phyloP scores from a whole-genome alignment of 2,888 invertebrate genomes.

The Chrysodeixis includens region DNA sequence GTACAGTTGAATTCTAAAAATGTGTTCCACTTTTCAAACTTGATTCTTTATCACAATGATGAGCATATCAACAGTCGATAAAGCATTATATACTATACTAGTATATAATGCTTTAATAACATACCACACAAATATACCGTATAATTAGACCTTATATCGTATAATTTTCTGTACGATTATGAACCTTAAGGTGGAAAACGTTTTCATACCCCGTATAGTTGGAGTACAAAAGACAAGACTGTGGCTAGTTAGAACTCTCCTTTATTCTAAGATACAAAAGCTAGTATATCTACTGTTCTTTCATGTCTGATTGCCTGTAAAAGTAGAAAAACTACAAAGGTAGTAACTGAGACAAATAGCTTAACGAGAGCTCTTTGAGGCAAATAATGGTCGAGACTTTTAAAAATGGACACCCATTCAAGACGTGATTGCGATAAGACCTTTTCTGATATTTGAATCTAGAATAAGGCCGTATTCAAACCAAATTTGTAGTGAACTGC shows the following conservation, averaged over 20 bases:
- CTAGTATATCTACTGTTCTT: not conserved
- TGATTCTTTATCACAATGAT: too few relatives aligned
- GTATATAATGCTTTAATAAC: too few relatives aligned
- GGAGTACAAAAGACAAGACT: not conserved
- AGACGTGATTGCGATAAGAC: conserved; percentile 1
- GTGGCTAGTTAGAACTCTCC: not conserved
- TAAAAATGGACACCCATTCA: conserved; percentile 2
- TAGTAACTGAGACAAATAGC: conserved; percentile 5
- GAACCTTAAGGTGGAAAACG: too few relatives aligned
- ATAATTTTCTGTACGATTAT: too few relatives aligned
- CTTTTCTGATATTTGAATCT: not conserved
- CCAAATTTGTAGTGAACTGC: too few relatives aligned
- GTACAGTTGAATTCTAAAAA: too few relatives aligned
- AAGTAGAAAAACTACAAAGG: conserved; percentile 5
- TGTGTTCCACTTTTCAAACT: too few relatives aligned
- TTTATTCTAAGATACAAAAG: not conserved
- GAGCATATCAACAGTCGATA: too few relatives aligned
- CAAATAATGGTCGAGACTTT: not conserved
- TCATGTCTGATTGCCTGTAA: not conserved
- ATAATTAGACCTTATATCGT: too few relatives aligned
- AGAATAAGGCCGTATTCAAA: not conserved
- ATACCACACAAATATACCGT: too few relatives aligned
- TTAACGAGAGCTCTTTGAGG: conserved; percentile 6
- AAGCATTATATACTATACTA: too few relatives aligned
- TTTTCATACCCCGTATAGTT: too few relatives aligned